Percentiles rank a stretch among this genome's conserved stretches.
Evolutionary conservation across 1,140 invertebrate genomes (phyloP).

Genomic region (Octopus sinensis): DNA sequence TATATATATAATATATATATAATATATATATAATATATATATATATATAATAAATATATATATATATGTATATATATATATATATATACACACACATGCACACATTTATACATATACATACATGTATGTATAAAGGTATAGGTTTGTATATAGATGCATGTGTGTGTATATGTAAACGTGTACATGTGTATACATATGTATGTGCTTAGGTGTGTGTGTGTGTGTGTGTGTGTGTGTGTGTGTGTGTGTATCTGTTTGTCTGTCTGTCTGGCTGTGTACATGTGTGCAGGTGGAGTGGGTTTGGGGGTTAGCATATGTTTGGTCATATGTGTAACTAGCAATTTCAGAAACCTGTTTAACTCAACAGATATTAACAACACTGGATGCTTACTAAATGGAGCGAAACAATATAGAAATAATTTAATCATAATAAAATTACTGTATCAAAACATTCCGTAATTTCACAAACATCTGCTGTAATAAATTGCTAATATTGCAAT

Average conservation of each 20-base stretch:
- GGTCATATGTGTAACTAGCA: too few species aligned
- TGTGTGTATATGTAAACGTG: not conserved
- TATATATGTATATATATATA: constrained; percentile 4
- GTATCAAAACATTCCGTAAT: too few species aligned
- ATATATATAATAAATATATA: not conserved
- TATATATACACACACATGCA: not conserved
- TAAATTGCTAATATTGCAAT: too few species aligned
- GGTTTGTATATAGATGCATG: not conserved
- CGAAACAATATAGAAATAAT: too few species aligned
- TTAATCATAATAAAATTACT: too few species aligned
- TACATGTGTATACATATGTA: not conserved
- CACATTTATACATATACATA: not conserved
- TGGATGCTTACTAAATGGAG: too few species aligned
- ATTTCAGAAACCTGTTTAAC: too few species aligned
- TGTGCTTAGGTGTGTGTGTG: not conserved
- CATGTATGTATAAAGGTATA: not conserved
- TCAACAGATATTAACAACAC: too few species aligned
- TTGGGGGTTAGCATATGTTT: not conserved
- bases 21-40: not conserved
- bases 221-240: not conserved
- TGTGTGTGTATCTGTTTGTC: not conserved
- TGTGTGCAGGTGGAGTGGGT: not conserved
- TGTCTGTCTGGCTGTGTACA: not conserved
- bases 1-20: not conserved
- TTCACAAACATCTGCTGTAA: too few species aligned